phyloP scores from a whole-genome alignment of 35 echinoderm and acorn worm genomes.

The Diadema setosum region DNA sequence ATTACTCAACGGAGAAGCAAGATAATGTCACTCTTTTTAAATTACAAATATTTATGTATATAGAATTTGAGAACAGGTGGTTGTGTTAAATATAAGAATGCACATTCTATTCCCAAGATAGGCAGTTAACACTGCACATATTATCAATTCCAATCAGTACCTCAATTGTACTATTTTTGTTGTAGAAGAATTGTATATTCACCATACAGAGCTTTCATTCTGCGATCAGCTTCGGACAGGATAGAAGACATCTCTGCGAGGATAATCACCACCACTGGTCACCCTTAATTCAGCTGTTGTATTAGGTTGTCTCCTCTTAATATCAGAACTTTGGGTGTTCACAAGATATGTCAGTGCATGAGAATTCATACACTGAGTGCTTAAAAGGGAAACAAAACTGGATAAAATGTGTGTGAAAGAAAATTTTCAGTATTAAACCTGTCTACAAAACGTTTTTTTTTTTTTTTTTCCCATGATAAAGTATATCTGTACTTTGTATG shows the following conservation, averaged over 20 bases:
- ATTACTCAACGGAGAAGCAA: background rate
- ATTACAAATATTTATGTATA: conserved; percentile 6
- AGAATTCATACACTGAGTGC: conserved; percentile 9
- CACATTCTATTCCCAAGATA: background rate
- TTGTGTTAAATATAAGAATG: background rate
- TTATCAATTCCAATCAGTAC: conserved; percentile 21
- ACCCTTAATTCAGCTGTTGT: background rate
- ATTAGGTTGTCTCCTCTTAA: background rate
- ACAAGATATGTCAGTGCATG: background rate
- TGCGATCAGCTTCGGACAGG: background rate
- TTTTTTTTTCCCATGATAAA: background rate
- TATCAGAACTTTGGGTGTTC: background rate
- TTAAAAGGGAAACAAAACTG: no score
- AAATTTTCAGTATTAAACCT: conserved; percentile 12
- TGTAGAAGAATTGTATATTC: background rate
- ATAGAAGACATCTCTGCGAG: background rate
- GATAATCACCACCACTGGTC: background rate
- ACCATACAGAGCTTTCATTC: conserved; percentile 14
- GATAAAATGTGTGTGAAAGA: conserved; percentile 10
- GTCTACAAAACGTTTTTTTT: background rate
- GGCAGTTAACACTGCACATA: background rate
- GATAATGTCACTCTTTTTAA: background rate
- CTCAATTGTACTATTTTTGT: background rate
- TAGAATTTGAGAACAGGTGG: background rate
- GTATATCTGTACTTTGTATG: no score